Evolutionary conservation across 2,888 invertebrate genomes (phyloP).

Genomic region (Orthosia gracilis): DNA sequence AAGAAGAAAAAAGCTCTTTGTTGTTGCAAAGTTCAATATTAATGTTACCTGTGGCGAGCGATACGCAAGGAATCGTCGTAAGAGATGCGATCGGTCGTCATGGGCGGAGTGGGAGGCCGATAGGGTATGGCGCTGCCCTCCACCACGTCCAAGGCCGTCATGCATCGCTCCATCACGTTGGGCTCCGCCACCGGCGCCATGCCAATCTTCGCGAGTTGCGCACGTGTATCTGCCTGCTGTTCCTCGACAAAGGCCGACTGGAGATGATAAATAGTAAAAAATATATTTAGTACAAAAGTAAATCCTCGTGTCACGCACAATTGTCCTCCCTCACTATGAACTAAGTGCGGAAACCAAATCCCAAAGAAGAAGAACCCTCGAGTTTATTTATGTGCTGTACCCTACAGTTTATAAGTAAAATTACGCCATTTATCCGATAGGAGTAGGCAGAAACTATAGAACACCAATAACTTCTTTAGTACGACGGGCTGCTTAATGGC

Average conservation of each 20-base stretch:
- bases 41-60: conserved; percentile 76
- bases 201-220: conserved; percentile 84
- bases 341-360: too few species aligned
- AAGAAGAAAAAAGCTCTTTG: too few species aligned
- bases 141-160: conserved; percentile 84
- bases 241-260: conserved; percentile 83
- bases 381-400: not conserved
- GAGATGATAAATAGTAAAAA: not conserved
- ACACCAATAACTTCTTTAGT: too few species aligned
- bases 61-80: conserved; percentile 83
- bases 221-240: conserved; percentile 78
- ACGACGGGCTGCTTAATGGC: too few species aligned
- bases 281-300: not conserved
- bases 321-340: too few species aligned
- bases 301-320: not conserved
- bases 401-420: not conserved
- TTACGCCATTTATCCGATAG: too few species aligned
- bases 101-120: conserved; percentile 81
- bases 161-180: conserved; percentile 84
- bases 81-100: conserved; percentile 82
- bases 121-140: conserved; percentile 83
- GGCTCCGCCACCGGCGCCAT: conserved; percentile 84
- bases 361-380: too few species aligned
- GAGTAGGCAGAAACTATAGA: too few species aligned
- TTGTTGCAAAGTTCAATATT: conserved; percentile 12